Base-by-base conservation (phyloP, 2,797 vertebrate genomes). In the Lepus oiostolus region DNA sequence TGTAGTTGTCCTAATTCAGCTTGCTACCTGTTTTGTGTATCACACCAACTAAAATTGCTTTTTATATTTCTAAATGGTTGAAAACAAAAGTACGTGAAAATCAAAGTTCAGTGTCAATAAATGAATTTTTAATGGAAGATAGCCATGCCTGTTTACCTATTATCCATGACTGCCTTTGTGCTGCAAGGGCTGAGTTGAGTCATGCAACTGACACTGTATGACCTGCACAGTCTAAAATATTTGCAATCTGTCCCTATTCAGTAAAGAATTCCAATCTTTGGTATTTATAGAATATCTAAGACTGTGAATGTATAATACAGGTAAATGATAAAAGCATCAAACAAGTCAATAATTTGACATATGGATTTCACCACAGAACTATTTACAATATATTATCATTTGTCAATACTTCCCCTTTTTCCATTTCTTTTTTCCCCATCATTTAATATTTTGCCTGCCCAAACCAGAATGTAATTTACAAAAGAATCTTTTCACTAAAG, bases 31-130 rank as follows among this genome's bases (percentile, higher is more conserved):
- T 65, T 95, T 19, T 32, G 21, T n/a, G 76, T 4, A 19, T 16
- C 1, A 19, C 3, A n/a, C 52, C 74, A 77, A 54, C 62, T 76
- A 76, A 12, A 58, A 90, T 17, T 22, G 1, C 1, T 1, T 77
- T 86, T 68, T 79, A 63, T n/a, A 85, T 70, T 92, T 95, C 88
- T 52, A 75, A 75, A 52, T n/a, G 52, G 22, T 54, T 70, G 85
- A 70, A 92, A 92, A 92, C 22, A 79, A 65, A 70, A 90, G 42
- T 42, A 75, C 47, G 68, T 75, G 79, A 74, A 90, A 92, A 85
- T 94, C 30, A 62, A 90, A 71, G 52, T 50, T 94, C 76, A 72
- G 7, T 21, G 28, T 77, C 35, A 32, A 38, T 26, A 47, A 86
- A 32, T 74, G 38, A 90, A 47, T 63, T 60, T 91, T 89, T 54